Base-by-base conservation (phyloP, 2,797 vertebrate genomes). In the Acropternis orthonyx region DNA sequence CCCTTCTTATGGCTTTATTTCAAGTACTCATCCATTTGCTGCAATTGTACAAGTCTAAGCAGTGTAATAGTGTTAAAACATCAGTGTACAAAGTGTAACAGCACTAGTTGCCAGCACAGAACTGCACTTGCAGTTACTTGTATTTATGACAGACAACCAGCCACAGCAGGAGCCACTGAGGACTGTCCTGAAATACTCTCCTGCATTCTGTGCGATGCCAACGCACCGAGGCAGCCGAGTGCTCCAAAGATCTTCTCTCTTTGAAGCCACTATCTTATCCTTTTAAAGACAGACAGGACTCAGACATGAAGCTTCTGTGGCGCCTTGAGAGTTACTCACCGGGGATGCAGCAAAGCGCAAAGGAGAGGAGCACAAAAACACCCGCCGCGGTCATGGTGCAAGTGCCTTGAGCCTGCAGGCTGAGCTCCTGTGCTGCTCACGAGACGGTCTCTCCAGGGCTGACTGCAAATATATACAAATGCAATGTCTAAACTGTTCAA, bases 391-490 rank as follows among this genome's bases (percentile, higher is more conserved):
- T 90, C 94, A 96, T 95, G 77, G 72, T 94, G 96, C 77, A 73
- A 59, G 68, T 22, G 90, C 58, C 83, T 73, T 2, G n/a, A 84
- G 63, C 39, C 74, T 85, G 63, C 88, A 86, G 87, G 71, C 52
- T 90, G 80, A 71, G 62, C 87, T 85, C 54, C 85, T 68, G 17
- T 41, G 39, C 91, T 86, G 88, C 92, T 88, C 63, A 1, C 2
- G 6, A 84, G 94, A 93, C 79, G 74, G 48, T 71, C 55, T 56
- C 85, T 78, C 28, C 30, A 9, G 67, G 56, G 85, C 85, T 71
- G 71, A 1, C 85, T 61, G 80, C 80, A 89, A 96, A 97, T 96
- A 96, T 96, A 96, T 96, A 96, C 88, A 94, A 94, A 93, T 69
- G 67, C 83, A 82, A 24, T 20, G 61, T 90, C 94, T 92, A 56